These are phyloP conservation scores for Pachyramphus minor DNA, from an alignment of 2,113 vertebrate species.

Conservation along the genomic window DNA sequence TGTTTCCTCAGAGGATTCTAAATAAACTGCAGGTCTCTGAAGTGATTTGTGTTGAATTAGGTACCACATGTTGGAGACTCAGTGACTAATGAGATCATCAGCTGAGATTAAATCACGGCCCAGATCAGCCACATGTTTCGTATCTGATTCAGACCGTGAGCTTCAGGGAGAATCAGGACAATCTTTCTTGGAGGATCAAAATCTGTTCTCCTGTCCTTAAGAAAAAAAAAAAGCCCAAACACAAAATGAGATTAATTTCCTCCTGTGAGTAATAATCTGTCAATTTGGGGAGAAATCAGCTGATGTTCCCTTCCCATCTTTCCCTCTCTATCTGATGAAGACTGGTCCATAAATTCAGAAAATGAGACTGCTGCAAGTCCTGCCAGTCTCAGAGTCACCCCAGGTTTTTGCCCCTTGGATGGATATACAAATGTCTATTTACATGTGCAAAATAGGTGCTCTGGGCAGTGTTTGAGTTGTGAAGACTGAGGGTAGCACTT, in stretches of 20 bases:
- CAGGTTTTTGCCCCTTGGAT: neutral
- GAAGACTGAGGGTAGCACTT: neutral
- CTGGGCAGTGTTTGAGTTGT: neutral
- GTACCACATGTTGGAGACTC: slow-evolving; percentile 29
- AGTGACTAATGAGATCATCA: slow-evolving; percentile 50
- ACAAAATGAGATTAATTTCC: neutral
- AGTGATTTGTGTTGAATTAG: slow-evolving; percentile 30
- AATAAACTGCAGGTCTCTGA: neutral
- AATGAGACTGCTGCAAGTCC: neutral
- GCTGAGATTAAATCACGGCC: slow-evolving; percentile 36
- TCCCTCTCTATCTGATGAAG: neutral
- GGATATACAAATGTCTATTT: neutral
- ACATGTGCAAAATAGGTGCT: neutral
- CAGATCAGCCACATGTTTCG: slow-evolving; percentile 2
- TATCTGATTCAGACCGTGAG: slow-evolving; percentile 34
- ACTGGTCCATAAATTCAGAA: neutral
- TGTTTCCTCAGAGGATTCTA: neutral
- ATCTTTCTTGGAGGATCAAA: slow-evolving; percentile 11
- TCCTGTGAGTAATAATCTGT: neutral
- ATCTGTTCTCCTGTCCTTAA: neutral
- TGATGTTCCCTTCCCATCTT: neutral
- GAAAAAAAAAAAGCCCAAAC: neutral
- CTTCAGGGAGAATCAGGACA: neutral
- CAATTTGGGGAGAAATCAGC: neutral
- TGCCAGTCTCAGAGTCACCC: neutral